A percentile compares a stretch with the other conserved stretches of the same genome.
Evolutionary conservation across 2,797 vertebrate species (phyloP).

Genomic region (Myotis findleyi): DNA sequence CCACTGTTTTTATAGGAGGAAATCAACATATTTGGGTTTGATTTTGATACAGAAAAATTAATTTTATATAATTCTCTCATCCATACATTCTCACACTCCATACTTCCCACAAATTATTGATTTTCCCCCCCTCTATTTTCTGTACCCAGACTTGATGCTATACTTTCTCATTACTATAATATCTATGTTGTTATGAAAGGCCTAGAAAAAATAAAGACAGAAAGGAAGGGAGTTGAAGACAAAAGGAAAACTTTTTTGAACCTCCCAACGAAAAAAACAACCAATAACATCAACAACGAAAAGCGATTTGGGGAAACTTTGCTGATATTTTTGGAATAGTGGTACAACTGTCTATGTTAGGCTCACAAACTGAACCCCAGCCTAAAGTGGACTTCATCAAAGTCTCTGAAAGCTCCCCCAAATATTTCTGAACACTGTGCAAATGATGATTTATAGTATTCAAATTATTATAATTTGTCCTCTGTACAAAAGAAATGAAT

Average conservation of each 20-base stretch:
- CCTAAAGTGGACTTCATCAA: neutral
- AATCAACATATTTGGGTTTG: neutral
- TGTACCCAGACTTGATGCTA: neutral
- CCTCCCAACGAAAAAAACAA: neutral
- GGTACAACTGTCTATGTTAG: neutral
- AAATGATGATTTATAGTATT: neutral
- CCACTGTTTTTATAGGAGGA: neutral
- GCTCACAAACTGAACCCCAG: neutral
- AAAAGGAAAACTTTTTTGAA: neutral
- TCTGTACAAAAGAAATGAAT: neutral
- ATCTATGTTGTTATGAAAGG: neutral
- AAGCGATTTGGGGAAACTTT: neutral
- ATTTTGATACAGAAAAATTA: neutral
- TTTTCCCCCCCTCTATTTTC: neutral
- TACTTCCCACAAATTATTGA: neutral
- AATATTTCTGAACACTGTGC: neutral
- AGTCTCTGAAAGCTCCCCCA: neutral
- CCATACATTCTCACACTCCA: neutral
- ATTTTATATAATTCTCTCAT: neutral
- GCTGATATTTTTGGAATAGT: conserved; percentile 10
- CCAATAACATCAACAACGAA: neutral
- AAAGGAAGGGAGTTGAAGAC: neutral
- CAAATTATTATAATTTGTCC: neutral
- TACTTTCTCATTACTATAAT: neutral
- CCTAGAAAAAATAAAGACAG: neutral